Percentiles rank a stretch among this genome's conserved stretches.
phyloP scores from a whole-genome alignment of 2,888 invertebrate genomes.

The Oscheius sp. region DNA sequence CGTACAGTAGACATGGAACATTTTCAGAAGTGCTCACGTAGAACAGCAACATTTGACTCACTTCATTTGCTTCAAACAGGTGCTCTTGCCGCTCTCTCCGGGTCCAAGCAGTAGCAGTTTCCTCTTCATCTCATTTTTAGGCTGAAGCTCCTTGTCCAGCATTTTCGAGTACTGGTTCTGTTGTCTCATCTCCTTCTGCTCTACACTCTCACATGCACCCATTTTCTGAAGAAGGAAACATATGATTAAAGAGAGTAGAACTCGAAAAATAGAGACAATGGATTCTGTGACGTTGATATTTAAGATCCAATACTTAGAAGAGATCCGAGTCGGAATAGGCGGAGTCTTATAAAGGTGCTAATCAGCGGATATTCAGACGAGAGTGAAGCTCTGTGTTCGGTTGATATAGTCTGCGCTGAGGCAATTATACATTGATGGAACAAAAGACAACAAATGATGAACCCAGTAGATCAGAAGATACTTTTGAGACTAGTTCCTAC shows the following conservation, averaged over 20 bases:
- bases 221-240: constrained; percentile 6
- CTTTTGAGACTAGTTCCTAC: too few relatives aligned
- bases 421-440: too few relatives aligned
- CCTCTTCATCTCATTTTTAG: constrained; percentile 34
- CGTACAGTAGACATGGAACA: too few relatives aligned
- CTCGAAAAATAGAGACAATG: neutral
- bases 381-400: neutral
- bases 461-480: too few relatives aligned
- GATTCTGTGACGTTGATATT: neutral
- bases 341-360: neutral
- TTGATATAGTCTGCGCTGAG: too few relatives aligned
- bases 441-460: too few relatives aligned
- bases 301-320: too few relatives aligned
- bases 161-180: constrained; percentile 24
- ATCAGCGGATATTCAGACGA: constrained; percentile 3
- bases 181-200: constrained; percentile 26
- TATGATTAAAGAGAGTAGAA: neutral
- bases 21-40: too few relatives aligned
- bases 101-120: constrained; percentile 55
- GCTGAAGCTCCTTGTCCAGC: constrained; percentile 34
- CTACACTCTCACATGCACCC: constrained; percentile 36
- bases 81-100: constrained; percentile 69
- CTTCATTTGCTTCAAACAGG: constrained; percentile 66
- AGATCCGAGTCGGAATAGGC: neutral
- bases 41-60: constrained; percentile 33